Conservation (phyloP, 2,888 invertebrate genomes). For the Dolomedes plantarius region DNA sequence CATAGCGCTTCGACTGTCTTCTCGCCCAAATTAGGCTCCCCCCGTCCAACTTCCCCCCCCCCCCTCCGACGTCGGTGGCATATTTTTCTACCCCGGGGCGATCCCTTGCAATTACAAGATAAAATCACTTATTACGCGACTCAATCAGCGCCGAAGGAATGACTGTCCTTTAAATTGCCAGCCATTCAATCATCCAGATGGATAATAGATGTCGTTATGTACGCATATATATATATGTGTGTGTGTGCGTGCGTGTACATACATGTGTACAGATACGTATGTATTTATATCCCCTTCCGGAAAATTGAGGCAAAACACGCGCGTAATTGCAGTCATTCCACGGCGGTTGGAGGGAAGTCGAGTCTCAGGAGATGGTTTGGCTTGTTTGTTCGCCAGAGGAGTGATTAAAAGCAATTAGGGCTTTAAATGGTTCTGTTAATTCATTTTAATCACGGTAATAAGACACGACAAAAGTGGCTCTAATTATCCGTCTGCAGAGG, state of each 20-base stretch:
- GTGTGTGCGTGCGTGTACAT: no score
- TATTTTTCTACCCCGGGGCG: constrained; percentile 1
- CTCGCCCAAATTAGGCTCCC: neutral
- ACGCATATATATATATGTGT: no score
- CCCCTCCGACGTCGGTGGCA: neutral
- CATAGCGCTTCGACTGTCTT: neutral
- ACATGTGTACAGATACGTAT: no score
- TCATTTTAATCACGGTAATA: constrained; percentile 14
- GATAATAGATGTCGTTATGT: constrained; percentile 11
- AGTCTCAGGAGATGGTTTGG: neutral
- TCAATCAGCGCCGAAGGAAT: neutral
- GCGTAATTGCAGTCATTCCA: neutral
- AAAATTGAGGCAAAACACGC: neutral
- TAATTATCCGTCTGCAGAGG: neutral
- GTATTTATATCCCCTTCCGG: no score
- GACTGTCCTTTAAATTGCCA: constrained; percentile 11
- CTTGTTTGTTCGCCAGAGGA: neutral
- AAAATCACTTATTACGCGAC: constrained; percentile 53
- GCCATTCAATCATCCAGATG: neutral
- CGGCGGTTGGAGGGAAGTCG: neutral
- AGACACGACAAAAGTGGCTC: neutral
- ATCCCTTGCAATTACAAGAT: constrained; percentile 50
- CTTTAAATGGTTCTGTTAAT: constrained; percentile 7
- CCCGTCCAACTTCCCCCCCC: neutral
- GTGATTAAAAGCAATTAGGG: constrained; percentile 12